Conservation (phyloP, 2,888 invertebrate genomes). For the Diarsia rubi region DNA sequence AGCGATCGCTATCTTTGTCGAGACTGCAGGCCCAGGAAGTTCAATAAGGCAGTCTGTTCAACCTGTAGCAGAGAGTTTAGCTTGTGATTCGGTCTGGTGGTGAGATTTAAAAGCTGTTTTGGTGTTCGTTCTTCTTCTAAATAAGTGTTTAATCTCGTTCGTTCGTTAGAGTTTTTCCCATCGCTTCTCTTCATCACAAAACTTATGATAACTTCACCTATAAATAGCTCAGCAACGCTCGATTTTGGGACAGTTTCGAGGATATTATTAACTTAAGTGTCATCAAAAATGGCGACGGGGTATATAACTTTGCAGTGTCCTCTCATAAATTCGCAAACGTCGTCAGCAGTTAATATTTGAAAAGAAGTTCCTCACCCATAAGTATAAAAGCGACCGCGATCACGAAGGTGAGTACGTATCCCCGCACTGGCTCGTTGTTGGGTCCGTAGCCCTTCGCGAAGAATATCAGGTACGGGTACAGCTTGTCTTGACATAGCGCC, state of each 20-base stretch:
- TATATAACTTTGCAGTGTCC: neutral
- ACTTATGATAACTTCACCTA: neutral
- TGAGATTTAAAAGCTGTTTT: neutral
- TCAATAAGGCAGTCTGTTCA: neutral
- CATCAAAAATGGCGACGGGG: neutral
- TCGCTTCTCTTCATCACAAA: neutral
- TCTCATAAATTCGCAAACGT: neutral
- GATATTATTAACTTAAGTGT: too few relatives aligned
- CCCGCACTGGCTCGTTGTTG: slow-evolving; percentile 96
- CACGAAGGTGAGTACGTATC: slow-evolving; percentile 97
- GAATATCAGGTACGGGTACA: slow-evolving; percentile 97
- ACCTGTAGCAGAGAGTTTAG: too few relatives aligned
- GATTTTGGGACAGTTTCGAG: too few relatives aligned
- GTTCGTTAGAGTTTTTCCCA: too few relatives aligned
- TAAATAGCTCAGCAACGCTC: neutral
- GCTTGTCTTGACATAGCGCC: slow-evolving; percentile 98
- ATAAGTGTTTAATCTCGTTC: too few relatives aligned
- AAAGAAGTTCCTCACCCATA: slow-evolving; percentile 92
- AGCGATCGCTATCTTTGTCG: too few relatives aligned
- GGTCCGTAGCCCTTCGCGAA: slow-evolving; percentile 97
- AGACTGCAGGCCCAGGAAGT: too few relatives aligned
- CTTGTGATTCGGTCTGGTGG: neutral
- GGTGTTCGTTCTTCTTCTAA: too few relatives aligned
- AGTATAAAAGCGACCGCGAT: slow-evolving; percentile 96
- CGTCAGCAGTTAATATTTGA: neutral